Evolutionary conservation across 2,888 invertebrate genomes (phyloP).

Genomic region (Tetranychus truncatus): DNA sequence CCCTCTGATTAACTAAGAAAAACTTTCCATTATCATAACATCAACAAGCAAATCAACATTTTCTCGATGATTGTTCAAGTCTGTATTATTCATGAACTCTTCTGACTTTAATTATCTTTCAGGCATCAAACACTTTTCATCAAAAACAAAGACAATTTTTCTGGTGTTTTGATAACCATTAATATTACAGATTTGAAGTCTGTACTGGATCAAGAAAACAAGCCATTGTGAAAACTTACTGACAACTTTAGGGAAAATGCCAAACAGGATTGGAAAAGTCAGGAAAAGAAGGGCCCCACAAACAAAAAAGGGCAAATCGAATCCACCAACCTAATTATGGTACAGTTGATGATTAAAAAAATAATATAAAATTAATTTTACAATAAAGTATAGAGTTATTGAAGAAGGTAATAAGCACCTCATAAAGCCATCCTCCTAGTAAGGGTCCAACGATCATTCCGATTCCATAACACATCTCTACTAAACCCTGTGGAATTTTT

Average conservation of each 20-base stretch:
- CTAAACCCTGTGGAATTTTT: background rate
- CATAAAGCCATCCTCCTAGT: background rate
- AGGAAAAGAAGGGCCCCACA: background rate
- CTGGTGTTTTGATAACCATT: background rate
- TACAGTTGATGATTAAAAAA: too few relatives aligned
- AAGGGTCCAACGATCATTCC: background rate
- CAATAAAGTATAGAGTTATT: too few relatives aligned
- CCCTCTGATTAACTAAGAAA: background rate
- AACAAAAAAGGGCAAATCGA: background rate
- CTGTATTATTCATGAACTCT: too few relatives aligned
- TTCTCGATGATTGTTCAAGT: too few relatives aligned
- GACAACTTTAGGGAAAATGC: background rate
- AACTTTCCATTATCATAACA: background rate
- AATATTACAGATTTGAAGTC: background rate
- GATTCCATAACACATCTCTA: background rate
- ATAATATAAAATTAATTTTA: too few relatives aligned
- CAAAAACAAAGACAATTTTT: background rate
- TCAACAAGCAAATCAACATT: too few relatives aligned
- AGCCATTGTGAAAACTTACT: background rate
- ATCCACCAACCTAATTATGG: background rate
- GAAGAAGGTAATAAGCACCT: background rate
- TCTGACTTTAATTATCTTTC: too few relatives aligned
- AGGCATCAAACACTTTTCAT: background rate
- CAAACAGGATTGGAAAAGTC: background rate
- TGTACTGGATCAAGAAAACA: background rate